Percentiles rank a stretch among this genome's conserved stretches.
These are phyloP conservation scores for Chrysaora quinquecirrha DNA, from an alignment of 30 jellyfish, hydroid and myxozoan species.

Conservation along the genomic window DNA sequence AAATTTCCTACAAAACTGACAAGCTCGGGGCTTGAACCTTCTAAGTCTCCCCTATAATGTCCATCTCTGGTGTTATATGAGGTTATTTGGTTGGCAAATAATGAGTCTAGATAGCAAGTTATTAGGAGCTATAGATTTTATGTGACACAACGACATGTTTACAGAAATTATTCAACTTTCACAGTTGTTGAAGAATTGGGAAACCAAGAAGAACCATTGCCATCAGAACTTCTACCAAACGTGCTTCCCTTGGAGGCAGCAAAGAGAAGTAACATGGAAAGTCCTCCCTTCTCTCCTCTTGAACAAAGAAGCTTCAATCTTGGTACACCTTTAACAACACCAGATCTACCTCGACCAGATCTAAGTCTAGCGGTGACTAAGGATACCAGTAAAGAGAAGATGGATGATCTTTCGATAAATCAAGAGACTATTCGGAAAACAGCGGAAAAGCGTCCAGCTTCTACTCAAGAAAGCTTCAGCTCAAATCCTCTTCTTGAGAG, in stretches of 20 bases:
- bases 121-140: no score
- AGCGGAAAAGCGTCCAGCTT: constrained; percentile 8
- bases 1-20: no score
- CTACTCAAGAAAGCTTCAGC: background rate
- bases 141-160: no score
- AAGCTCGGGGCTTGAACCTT: no score
- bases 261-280: constrained; percentile 52
- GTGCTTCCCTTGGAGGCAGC: background rate
- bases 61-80: no score
- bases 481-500: background rate
- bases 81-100: no score
- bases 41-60: no score
- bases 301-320: constrained; percentile 61
- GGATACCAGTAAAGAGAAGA: constrained; percentile 3
- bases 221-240: background rate
- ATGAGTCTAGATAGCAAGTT: no score
- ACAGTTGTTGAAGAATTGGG: background rate
- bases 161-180: no score
- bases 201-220: background rate
- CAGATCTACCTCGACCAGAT: constrained; percentile 83
- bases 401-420: background rate
- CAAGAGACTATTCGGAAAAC: background rate
- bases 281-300: constrained; percentile 81
- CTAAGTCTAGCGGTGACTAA: constrained; percentile 68
- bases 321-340: constrained; percentile 44